Evolutionary conservation across 2,797 vertebrate genomes (phyloP).

Genomic region (Astyanax mexicanus): DNA sequence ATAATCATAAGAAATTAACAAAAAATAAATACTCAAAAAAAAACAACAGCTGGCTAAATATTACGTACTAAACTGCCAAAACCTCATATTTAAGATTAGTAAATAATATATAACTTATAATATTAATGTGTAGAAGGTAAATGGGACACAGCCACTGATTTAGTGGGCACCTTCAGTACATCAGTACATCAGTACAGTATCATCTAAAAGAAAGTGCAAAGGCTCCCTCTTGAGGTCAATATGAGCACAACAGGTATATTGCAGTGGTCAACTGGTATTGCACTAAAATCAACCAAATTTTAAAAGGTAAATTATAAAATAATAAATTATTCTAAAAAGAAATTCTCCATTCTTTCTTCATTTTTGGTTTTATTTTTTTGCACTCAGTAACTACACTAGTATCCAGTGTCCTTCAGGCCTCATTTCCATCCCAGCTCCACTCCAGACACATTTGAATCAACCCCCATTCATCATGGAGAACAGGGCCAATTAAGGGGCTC

Average conservation of each 20-base stretch:
- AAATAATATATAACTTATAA: too few species aligned
- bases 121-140: too few species aligned
- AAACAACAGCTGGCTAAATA: too few species aligned
- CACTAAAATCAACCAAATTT: neutral
- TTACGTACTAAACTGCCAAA: too few species aligned
- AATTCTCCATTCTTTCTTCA: neutral
- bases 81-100: too few species aligned
- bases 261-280: neutral
- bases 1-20: too few species aligned
- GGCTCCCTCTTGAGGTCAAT: conserved; percentile 58
- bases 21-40: too few species aligned
- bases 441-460: conserved; percentile 29
- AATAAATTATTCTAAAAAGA: neutral
- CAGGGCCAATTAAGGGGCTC: conserved; percentile 45
- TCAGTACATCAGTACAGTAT: neutral
- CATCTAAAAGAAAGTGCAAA: conserved; percentile 37
- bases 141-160: too few species aligned
- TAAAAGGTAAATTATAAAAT: neutral
- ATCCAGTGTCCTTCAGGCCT: conserved; percentile 4
- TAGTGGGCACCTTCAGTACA: neutral
- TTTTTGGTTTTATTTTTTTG: neutral
- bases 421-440: conserved; percentile 16
- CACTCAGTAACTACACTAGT: too few species aligned
- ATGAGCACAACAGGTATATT: neutral
- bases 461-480: conserved; percentile 37